Evolutionary conservation across 2,797 vertebrate species (phyloP).

Genomic region (Limnodromus scolopaceus): DNA sequence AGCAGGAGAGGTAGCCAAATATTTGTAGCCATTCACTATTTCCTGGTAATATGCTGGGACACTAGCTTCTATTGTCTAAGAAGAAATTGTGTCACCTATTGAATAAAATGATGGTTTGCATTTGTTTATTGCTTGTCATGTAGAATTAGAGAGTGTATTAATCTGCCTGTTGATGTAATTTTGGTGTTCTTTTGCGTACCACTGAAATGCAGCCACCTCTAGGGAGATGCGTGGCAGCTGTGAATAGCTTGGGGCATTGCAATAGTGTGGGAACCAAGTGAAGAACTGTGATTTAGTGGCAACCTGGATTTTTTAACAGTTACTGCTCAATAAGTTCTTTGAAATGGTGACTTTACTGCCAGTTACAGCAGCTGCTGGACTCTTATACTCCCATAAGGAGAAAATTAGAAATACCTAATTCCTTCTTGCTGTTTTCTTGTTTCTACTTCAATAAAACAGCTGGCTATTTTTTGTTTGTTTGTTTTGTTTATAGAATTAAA

Average conservation of each 20-base stretch:
- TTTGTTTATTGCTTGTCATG: slow-evolving; percentile 29
- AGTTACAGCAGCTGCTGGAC: slow-evolving; percentile 54
- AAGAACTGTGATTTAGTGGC: slow-evolving; percentile 46
- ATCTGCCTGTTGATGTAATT: slow-evolving; percentile 24
- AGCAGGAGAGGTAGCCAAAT: background rate
- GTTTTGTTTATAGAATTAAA: background rate
- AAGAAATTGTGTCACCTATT: slow-evolving; percentile 14
- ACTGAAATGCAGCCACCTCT: slow-evolving; percentile 65
- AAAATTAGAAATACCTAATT: slow-evolving; percentile 51
- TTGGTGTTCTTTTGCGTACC: background rate
- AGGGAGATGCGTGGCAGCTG: slow-evolving; percentile 52
- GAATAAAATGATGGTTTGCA: slow-evolving; percentile 9
- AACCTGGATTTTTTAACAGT: slow-evolving; percentile 57
- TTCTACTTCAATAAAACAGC: background rate
- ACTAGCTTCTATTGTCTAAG: background rate
- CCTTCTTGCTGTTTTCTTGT: slow-evolving; percentile 1
- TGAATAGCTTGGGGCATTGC: slow-evolving; percentile 35
- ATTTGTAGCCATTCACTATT: background rate
- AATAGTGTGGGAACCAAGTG: slow-evolving; percentile 54
- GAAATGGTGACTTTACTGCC: slow-evolving; percentile 58
- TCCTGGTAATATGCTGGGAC: background rate
- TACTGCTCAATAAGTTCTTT: slow-evolving; percentile 57
- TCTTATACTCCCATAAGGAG: slow-evolving; percentile 3
- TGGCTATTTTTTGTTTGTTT: background rate
- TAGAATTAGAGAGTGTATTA: slow-evolving; percentile 20